Base-by-base conservation (phyloP, 2,113 vertebrate genomes). In the Tachysurus vachellii region DNA sequence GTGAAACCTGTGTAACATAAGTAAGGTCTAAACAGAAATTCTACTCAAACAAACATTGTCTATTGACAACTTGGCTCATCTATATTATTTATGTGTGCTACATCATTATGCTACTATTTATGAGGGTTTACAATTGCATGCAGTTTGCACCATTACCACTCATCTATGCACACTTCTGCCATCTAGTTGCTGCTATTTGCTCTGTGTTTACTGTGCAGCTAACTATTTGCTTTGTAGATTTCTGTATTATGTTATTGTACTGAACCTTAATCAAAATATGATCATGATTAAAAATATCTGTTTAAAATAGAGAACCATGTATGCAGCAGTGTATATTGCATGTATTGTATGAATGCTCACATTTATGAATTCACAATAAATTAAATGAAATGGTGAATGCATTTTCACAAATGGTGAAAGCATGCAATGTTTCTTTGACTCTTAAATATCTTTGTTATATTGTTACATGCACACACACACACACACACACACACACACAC, bases 281-380 rank as follows among this genome's bases (percentile, higher is more conserved):
- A 47, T 47, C 23, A 47, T 26, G 12, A 57, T 57, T 19, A 68
- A 68, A 73, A 2, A 84, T n/a, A 64, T 47, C 28, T 73, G 9
- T 83, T 19, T 36, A 68, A 31, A 23, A 23, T 9, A 28, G 2
- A 82, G 26, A 82, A 28, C 6, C 36, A 47, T 21, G 26, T 26
- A 12, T 19, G 26, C 26, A 44, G 50, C 16, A 4, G 13, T 19
- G 21, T 19, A 11, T 80, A 16, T n/a, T 76, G 68, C 50, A 70
- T 70, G 59, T 50, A 66, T 84, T 80, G 23, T 56, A 85, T 87
- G 59, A 12, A 89, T 7, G 50, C 42, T 36, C 75, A 82, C 77
- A 62, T 36, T 59, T 1, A 64, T 68, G 16, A 77, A 66, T 87
- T 47, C 31, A 83, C 76, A 83, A 76, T 77, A 31, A 68, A 5